Percentiles rank a stretch among this genome's conserved stretches.
Evolutionary conservation across 2,888 invertebrate genomes (phyloP).

Genomic region (Troides oblongomaculatus): DNA sequence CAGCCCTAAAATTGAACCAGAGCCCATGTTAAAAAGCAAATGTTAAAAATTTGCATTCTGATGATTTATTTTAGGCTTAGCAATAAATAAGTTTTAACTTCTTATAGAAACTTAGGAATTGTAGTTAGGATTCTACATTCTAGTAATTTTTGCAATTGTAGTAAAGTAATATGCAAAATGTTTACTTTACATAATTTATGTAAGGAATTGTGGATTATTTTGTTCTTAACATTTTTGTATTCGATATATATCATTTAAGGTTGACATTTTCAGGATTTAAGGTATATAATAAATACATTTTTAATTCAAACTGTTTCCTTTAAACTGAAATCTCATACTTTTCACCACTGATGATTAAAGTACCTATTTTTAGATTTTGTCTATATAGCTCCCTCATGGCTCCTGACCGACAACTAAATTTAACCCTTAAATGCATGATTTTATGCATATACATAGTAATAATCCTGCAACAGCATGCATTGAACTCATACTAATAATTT

Average conservation of each 20-base stretch:
- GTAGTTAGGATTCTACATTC: neutral
- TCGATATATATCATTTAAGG: neutral
- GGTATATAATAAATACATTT: neutral
- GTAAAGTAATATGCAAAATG: neutral
- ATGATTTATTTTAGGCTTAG: too few relatives aligned
- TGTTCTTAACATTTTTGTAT: neutral
- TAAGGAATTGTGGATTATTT: neutral
- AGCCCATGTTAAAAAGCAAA: too few relatives aligned
- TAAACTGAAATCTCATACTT: neutral
- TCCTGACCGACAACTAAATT: too few relatives aligned
- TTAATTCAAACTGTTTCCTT: neutral
- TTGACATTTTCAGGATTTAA: neutral
- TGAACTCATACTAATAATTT: too few relatives aligned
- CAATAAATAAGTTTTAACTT: neutral
- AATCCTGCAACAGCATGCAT: too few relatives aligned
- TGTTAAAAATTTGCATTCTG: too few relatives aligned
- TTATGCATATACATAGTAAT: too few relatives aligned
- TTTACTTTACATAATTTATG: neutral
- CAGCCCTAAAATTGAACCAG: too few relatives aligned
- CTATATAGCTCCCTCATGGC: too few relatives aligned
- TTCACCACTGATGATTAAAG: too few relatives aligned
- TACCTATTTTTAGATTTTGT: neutral
- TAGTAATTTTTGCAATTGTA: neutral
- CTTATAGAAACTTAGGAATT: neutral
- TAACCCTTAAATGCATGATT: too few relatives aligned